These are phyloP conservation scores for Enhydra lutris DNA, from an alignment of 2,113 vertebrate species.

Conservation along the genomic window DNA sequence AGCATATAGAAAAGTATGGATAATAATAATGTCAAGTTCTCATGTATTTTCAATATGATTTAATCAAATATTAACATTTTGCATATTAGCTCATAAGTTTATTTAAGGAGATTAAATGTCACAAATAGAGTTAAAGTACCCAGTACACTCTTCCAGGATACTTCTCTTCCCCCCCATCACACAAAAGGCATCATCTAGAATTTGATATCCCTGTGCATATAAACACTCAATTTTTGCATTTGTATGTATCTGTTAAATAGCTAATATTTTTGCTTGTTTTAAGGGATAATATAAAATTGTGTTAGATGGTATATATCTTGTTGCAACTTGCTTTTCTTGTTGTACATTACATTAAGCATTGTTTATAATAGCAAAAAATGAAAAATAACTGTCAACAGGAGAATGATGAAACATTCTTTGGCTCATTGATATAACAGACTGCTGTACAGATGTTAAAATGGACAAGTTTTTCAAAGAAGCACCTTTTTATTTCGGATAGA, in stretches of 20 bases:
- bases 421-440: not conserved
- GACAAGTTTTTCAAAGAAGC: not conserved
- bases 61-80: not conserved
- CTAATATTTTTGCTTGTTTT: not conserved
- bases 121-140: not conserved
- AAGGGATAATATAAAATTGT: not conserved
- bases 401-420: not conserved
- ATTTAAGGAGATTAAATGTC: slow-evolving; percentile 8
- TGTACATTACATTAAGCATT: not conserved
- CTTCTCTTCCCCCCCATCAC: not conserved
- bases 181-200: not conserved
- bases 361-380: not conserved
- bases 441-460: not conserved
- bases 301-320: not conserved
- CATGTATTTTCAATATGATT: not conserved
- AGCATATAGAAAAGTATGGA: not conserved
- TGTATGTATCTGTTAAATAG: not conserved
- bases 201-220: not conserved
- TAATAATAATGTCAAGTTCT: not conserved
- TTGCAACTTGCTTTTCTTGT: not conserved
- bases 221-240: not conserved
- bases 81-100: not conserved
- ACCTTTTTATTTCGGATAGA: not conserved
- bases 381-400: not conserved
- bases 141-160: not conserved